These are phyloP conservation scores for Argya squamiceps DNA, from an alignment of 2,797 vertebrate genomes.

Conservation along the genomic window DNA sequence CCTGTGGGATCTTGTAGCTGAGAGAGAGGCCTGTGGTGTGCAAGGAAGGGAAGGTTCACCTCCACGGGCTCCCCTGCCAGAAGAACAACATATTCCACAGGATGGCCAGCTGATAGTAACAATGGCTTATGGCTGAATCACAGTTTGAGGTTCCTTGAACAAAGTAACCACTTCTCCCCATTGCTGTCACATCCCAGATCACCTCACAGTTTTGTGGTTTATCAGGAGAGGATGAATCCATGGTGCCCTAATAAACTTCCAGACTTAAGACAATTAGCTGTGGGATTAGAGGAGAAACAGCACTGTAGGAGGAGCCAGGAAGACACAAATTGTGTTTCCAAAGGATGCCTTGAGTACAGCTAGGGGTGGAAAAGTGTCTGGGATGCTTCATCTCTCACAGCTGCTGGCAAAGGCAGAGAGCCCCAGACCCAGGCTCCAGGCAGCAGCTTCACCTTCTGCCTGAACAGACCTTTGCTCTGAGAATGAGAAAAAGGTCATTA, in stretches of 20 bases:
- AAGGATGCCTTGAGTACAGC: not conserved
- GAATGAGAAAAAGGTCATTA: not conserved
- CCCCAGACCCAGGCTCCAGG: not conserved
- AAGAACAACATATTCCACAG: not conserved
- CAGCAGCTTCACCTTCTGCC: not conserved
- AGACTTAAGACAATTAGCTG: not conserved
- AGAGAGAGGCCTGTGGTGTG: not conserved
- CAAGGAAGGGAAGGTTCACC: not conserved
- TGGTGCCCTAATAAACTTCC: not conserved
- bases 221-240: not conserved
- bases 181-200: not conserved
- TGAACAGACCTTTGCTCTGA: not conserved
- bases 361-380: not conserved
- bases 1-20: not conserved
- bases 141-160: not conserved
- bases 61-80: not conserved
- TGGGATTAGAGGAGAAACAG: not conserved
- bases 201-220: not conserved
- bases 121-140: not conserved
- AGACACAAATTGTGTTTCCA: not conserved
- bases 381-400: not conserved
- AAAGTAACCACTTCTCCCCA: not conserved
- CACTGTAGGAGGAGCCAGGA: not conserved
- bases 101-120: rapidly evolving
- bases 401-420: not conserved